Base-by-base conservation (phyloP, 1,140 invertebrate genomes). In the Micrasema longulum region DNA sequence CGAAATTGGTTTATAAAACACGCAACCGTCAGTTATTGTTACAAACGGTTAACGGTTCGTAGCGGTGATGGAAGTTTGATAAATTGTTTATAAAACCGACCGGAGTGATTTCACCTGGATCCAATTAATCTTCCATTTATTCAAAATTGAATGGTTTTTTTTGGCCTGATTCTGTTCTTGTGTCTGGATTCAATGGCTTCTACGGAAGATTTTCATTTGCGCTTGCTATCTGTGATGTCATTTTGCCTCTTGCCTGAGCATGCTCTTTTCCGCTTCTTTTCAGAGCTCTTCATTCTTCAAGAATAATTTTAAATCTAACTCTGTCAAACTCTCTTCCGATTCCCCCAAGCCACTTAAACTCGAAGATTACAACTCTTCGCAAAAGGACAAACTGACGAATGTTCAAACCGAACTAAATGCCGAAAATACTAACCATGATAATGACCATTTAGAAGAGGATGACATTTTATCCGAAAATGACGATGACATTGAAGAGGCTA, bases 191-290 rank as follows among this genome's bases (percentile, higher is more conserved):
- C n/a, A n/a, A n/a, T n/a, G n/a, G 16, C 6, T 52, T 52, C 23
- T 12, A 23, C 23, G 16, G 18, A n/a, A 45, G 18, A 45, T 45
- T 14, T 45, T 45, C 43, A 45, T 45, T 45, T 45, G n/a, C 63
- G 68, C 68, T 69, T 62, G 41, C 53, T 50, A 43, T 69, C 16
- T 74, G 63, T 74, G 43, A 66, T 47, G 52, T 71, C 63, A n/a
- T n/a, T n/a, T 41, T 36, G 68, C 69, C 52, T 74, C 22, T 36
- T 65, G 65, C 69, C 43, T 75, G 69, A 75, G 73, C 73, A 75
- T 72, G 73, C 69, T 68, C n/a, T 71, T 71, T 53, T 48, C 35
- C 35, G 36, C 55, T 74, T 45, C 14, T 43, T 75, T 75, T 57
- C 73, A 75, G 73, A 75, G 66, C 52, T 57, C 73, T 47, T 64